A percentile compares a stretch with the other conserved stretches of the same genome.
These are phyloP conservation scores for Enteromius trimaculatus DNA, from an alignment of 2,797 vertebrate genomes.

Conservation along the genomic window DNA sequence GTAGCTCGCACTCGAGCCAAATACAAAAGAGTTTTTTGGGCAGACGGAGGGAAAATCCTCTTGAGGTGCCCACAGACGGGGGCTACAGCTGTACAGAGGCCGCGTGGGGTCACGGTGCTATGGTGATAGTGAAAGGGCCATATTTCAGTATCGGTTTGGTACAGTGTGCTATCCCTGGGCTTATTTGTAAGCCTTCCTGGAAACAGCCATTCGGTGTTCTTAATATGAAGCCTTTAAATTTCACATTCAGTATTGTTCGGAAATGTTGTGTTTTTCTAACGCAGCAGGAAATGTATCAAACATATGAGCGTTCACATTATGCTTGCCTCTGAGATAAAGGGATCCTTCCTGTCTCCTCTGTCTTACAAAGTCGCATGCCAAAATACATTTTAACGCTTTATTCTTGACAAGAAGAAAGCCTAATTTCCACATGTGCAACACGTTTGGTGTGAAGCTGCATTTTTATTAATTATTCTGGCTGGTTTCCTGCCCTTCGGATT, in stretches of 20 bases:
- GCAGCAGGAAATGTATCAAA: background rate
- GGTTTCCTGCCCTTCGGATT: background rate
- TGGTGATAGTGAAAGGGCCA: background rate
- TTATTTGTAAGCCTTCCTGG: conserved; percentile 5
- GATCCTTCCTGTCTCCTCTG: background rate
- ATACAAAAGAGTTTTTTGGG: conserved; percentile 7
- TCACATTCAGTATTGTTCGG: background rate
- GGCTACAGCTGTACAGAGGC: conserved; percentile 1
- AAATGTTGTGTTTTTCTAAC: conserved; percentile 21
- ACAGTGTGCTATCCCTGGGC: background rate
- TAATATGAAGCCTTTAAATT: background rate
- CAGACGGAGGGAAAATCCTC: conserved; percentile 28
- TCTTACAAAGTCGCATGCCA: background rate
- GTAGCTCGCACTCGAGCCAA: background rate
- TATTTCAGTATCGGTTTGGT: background rate
- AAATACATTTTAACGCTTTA: conserved; percentile 10
- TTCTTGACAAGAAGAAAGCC: conserved; percentile 1
- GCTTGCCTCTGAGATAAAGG: background rate
- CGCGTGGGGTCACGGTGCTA: background rate
- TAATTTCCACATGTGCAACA: background rate
- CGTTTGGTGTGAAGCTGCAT: background rate
- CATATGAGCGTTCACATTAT: background rate
- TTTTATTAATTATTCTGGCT: background rate
- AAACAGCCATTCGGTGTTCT: conserved; percentile 12
- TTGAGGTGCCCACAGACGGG: conserved; percentile 23